These are phyloP conservation scores for Clarias laeviceps DNA, from an alignment of 2,797 vertebrate species.

Conservation along the genomic window DNA sequence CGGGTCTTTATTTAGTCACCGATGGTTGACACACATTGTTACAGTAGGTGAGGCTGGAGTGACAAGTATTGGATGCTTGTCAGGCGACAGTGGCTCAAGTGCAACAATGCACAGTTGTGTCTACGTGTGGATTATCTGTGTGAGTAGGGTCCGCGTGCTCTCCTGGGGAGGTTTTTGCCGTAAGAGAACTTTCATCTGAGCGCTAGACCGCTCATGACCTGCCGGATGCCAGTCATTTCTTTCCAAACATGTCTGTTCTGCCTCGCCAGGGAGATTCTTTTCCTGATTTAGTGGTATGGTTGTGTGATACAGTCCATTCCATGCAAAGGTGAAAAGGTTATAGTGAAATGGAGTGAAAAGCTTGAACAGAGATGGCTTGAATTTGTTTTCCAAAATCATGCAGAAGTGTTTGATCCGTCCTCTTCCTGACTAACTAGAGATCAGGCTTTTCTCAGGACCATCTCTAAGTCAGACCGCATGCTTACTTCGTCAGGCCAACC, in stretches of 20 bases:
- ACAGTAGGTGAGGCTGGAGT: conserved; percentile 22
- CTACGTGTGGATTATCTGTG: conserved; percentile 47
- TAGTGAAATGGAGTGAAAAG: conserved; percentile 9
- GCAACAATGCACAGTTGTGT: conserved; percentile 55
- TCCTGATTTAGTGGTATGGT: conserved; percentile 18
- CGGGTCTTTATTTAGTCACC: conserved; percentile 46
- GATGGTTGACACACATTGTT: conserved; percentile 19
- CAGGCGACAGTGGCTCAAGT: conserved; percentile 34
- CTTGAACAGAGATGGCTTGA: not conserved
- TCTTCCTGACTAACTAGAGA: not conserved
- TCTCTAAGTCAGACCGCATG: conserved; percentile 25
- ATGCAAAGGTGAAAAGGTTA: conserved; percentile 35
- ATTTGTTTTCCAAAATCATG: not conserved
- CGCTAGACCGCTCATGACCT: conserved; percentile 25
- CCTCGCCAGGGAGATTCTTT: conserved; percentile 24
- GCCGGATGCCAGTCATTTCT: conserved; percentile 23
- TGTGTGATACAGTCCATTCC: not conserved
- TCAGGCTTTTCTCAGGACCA: conserved; percentile 7
- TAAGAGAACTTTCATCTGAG: conserved; percentile 22
- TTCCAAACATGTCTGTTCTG: conserved; percentile 34
- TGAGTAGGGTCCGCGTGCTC: conserved; percentile 9
- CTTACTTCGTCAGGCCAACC: conserved; percentile 2
- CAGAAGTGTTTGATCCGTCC: conserved; percentile 9
- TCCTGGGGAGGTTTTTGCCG: not conserved
- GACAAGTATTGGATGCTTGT: conserved; percentile 7